A percentile compares a stretch with the other conserved stretches of the same genome.
Conservation (phyloP, 1,140 invertebrate genomes). For the Zaprionus vittiger region DNA sequence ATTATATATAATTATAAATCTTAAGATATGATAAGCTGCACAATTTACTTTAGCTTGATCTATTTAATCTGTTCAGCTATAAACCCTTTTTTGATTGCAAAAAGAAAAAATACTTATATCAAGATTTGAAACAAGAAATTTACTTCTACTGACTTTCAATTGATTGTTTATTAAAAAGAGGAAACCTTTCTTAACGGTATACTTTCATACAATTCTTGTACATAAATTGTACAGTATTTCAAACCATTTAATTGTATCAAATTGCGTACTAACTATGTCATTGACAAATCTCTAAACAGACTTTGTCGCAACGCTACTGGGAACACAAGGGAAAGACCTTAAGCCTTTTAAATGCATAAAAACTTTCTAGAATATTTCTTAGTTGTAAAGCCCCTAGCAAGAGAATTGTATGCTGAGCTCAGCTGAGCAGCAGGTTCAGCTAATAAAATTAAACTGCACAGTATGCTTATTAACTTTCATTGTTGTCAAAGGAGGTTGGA, state of each 20-base stretch:
- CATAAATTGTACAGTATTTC: too few species aligned
- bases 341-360: background rate
- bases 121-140: too few species aligned
- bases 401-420: background rate
- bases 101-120: too few species aligned
- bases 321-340: background rate
- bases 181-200: too few species aligned
- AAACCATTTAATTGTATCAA: too few species aligned
- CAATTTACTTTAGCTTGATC: background rate
- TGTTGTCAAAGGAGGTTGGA: background rate
- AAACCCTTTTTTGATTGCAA: too few species aligned
- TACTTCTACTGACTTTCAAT: too few species aligned
- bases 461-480: constrained; percentile 2
- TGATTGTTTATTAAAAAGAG: too few species aligned
- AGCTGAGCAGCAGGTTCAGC: background rate
- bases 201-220: too few species aligned
- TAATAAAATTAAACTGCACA: constrained; percentile 8
- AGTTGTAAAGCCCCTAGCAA: background rate
- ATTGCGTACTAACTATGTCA: background rate
- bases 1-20: too few species aligned
- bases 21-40: too few species aligned
- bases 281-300: background rate
- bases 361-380: background rate
- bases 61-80: too few species aligned
- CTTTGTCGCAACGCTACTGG: background rate